Evolutionary conservation across 2,888 invertebrate species (phyloP), one percentile per base, ranked within the genome.

Genomic region (Watsonalla cultraria): DNA sequence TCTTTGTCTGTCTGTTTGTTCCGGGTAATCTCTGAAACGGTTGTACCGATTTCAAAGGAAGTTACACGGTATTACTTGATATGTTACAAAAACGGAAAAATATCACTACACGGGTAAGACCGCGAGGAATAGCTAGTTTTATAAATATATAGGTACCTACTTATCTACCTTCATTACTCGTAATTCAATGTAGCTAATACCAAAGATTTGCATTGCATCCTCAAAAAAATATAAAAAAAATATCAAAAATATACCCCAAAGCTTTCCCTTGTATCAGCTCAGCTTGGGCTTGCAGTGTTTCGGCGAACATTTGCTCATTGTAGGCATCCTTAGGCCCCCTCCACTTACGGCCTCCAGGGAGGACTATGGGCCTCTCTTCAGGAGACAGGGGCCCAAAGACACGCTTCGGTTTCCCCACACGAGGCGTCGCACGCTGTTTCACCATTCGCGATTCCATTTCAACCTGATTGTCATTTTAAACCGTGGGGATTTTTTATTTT

Each of bases 301-400:
- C 96, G 14, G 96, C 95, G 55, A 98, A 96, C 86, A 95, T 95
- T 72, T 96, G 95, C 66, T 98, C 97, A 61, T 97, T 95, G 92
- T 96, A 97, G 47, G 97, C 95, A 72, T 97, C 96, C 73, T 96
- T 94, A 5, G 97, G 96, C 51, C 95, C 93, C 70, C 93, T 92
- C 96, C 96, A 96, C 72, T 93, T 93, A 46, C 95, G 91, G 6
- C 96, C 96, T 33, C 96, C 95, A 9, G 96, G 95, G 52, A 96
- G 90, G 52, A 95, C 93, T 47, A 96, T 84, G 7, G 96, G 95
- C 54, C 95, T 91, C 65, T 93, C 93, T 67, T 93, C 92, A 2
- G 95, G 95, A 61, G 91, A 91, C 11, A 92, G 77, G 1, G 93
- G 92, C 0, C 93, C 93, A 60, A 93, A 93, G 56, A 85, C 84